Evolutionary conservation across 1,140 invertebrate genomes (phyloP), one percentile per base, ranked within the genome.

Genomic region (Gonatopus flavifemur): DNA sequence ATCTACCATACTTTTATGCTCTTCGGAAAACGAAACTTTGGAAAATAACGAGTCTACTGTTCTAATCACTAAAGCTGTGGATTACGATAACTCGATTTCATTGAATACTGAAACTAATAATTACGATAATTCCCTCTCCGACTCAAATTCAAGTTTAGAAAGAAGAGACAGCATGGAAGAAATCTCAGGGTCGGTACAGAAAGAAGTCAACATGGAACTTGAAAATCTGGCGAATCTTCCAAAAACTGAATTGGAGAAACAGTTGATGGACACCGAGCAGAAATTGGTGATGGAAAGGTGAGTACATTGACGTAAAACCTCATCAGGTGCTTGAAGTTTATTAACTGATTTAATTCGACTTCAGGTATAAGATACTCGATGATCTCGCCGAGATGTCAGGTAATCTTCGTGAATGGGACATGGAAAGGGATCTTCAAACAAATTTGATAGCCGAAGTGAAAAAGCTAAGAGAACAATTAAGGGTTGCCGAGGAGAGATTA

Each of bases 351-450:
- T 20, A 39, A 38, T 7, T 39, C 16, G 21, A 19, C 31, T 57
- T 22, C 24, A 78, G 76, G 55, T 67, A 69, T 32, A 60, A 49
- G 9, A 65, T 77, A 4, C 28, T 77, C 33, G 62, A 67, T 33
- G 70, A 77, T 33, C 62, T 77, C 6, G 57, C 67, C 1, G 66
- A 68, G 37, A 67, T 78, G 52, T 70, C 70, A n/a, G 58, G 57
- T 9, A 63, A 55, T 15, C 59, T 77, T 25, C 65, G 66, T 25
- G 62, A 70, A 8, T 76, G 69, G 72, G 65, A 77, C 28, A 55
- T 63, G 32, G 74, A 78, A 32, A 60, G 67, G 21, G 62, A 73
- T 36, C 15, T 70, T 7, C 69, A 77, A 39, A 61, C 52, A 19
- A 49, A 43, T 15, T 30, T 73, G 1, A 52, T 37, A 8, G 41